Evolutionary conservation across 2,888 invertebrate genomes (phyloP).

Genomic region (Uropetala carovei): DNA sequence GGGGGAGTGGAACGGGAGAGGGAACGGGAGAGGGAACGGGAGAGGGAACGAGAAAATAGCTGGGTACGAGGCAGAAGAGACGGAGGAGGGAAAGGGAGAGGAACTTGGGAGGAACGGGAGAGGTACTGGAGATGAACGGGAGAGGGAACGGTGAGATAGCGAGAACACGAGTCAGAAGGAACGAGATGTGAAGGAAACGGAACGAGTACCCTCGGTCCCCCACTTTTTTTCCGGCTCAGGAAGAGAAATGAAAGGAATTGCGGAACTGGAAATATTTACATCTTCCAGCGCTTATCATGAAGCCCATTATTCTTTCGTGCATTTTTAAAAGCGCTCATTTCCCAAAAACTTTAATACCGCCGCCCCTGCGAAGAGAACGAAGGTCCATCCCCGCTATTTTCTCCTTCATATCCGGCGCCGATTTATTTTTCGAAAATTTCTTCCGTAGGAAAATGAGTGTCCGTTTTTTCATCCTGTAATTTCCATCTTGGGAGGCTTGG

Average conservation of each 20-base stretch:
- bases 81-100: background rate
- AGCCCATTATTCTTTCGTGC: background rate
- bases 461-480: background rate
- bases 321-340: background rate
- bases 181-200: no score
- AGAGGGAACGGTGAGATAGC: no score
- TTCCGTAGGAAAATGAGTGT: background rate
- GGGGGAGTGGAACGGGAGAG: no score
- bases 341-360: background rate
- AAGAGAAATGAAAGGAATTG: conserved; percentile 6
- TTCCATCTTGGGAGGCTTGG: background rate
- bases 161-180: no score
- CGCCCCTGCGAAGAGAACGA: background rate
- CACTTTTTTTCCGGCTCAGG: background rate
- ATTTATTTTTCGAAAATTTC: background rate
- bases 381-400: background rate
- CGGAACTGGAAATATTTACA: conserved; percentile 14
- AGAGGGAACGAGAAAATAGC: background rate
- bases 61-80: background rate
- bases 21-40: background rate
- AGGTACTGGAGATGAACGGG: no score
- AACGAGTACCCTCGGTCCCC: background rate
- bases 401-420: background rate
- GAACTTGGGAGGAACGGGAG: background rate
- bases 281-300: background rate